A percentile compares a stretch with the other conserved stretches of the same genome.
Conservation (phyloP, 2,888 invertebrate species). For the Stomorhina lunata region DNA sequence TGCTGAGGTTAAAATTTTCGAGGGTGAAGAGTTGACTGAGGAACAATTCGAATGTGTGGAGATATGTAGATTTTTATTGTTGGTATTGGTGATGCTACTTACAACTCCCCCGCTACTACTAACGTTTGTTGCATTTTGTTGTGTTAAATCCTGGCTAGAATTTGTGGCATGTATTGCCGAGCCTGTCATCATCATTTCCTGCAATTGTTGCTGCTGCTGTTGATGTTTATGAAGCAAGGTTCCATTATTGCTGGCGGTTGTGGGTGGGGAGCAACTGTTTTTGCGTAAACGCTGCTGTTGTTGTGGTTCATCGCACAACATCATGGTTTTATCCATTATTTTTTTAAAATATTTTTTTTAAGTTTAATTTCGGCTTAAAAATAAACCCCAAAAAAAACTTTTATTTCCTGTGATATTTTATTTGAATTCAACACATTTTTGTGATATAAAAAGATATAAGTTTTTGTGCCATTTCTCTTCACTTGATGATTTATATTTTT, state of each 20-base stretch:
- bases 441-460: background rate
- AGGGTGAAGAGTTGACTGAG: slow-evolving; percentile 68
- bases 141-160: slow-evolving; percentile 45
- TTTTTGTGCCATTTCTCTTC: background rate
- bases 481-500: slow-evolving; percentile 46
- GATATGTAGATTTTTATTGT: slow-evolving; percentile 64
- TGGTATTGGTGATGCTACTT: slow-evolving; percentile 3
- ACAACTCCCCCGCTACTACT: background rate
- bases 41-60: slow-evolving; percentile 66
- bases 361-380: background rate
- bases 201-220: slow-evolving; percentile 47
- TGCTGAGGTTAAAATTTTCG: slow-evolving; percentile 64
- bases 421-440: slow-evolving; percentile 47
- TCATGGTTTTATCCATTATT: slow-evolving; percentile 75
- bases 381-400: slow-evolving; percentile 18
- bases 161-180: slow-evolving; percentile 50
- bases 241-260: slow-evolving; percentile 19
- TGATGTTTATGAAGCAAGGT: slow-evolving; percentile 47
- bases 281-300: slow-evolving; percentile 72
- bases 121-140: slow-evolving; percentile 43
- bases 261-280: slow-evolving; percentile 68
- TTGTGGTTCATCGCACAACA: slow-evolving; percentile 73
- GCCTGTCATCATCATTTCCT: slow-evolving; percentile 57
- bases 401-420: slow-evolving; percentile 40
- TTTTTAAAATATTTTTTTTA: slow-evolving; percentile 3